Conservation (phyloP, 2,888 invertebrate species). For the Agrotis segetum region DNA sequence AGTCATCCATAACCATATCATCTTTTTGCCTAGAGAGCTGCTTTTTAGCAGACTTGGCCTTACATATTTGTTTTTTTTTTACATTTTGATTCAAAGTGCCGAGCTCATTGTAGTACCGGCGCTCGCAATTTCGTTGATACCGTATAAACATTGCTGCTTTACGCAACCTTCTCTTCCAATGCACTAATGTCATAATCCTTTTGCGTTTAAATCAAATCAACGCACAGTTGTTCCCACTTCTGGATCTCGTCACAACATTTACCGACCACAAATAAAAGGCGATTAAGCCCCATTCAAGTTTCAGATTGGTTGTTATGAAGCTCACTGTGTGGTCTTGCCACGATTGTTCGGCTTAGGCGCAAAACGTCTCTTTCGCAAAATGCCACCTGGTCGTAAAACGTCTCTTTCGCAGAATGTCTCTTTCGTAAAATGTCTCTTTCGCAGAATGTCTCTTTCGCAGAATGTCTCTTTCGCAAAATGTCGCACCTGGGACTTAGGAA, state of each 20-base stretch:
- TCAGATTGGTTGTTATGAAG: slow-evolving; percentile 59
- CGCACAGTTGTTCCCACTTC: slow-evolving; percentile 38
- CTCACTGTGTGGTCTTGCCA: slow-evolving; percentile 68
- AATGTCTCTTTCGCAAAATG: no score
- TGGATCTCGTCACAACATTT: slow-evolving; percentile 57
- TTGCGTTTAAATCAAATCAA: slow-evolving; percentile 36
- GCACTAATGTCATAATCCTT: not conserved
- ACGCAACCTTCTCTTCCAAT: slow-evolving; percentile 1
- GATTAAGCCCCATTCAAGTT: slow-evolving; percentile 61
- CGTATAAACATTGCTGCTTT: not conserved
- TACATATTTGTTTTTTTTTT: no score
- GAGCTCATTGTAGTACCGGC: not conserved
- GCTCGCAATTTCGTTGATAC: no score
- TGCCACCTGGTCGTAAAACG: no score
- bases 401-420: no score
- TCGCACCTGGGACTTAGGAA: no score
- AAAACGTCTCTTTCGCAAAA: no score
- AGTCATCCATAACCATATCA: not conserved
- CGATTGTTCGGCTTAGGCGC: no score
- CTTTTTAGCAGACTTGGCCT: not conserved
- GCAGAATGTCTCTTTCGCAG: no score
- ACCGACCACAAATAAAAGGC: slow-evolving; percentile 56
- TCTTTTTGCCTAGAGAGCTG: not conserved
- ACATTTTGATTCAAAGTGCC: not conserved
- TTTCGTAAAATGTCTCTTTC: no score